Evolutionary conservation across 2,888 invertebrate genomes (phyloP), one percentile per base, ranked within the genome.

Genomic region (Cerceris ruficornis): DNA sequence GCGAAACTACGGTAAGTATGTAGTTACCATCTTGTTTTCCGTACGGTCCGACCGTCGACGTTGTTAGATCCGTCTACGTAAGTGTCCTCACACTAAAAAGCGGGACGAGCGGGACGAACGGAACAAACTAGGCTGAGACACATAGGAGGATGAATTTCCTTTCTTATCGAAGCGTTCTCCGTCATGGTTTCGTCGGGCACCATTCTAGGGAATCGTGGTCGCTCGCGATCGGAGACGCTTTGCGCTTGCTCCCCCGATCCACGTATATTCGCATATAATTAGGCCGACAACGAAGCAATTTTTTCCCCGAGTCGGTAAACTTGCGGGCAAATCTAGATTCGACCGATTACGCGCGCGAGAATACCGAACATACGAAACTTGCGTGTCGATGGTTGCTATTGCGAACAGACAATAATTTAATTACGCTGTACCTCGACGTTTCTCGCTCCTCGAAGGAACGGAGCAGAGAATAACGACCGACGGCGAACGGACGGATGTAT

Each of bases 321-420:
- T 28, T 4, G 28, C 2, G 4, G 28, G 1, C 28, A 4, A 4
- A 28, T 1, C 28, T 28, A 28, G 28, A 28, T 28, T 28, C 28
- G 28, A 28, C 28, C 4, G 4, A 4, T 28, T 28, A 28, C 28
- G 28, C 28, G 4, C 28, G 28, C 28, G 28, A 28, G 28, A 28
- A 28, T 28, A 28, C 28, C 28, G 28, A 60, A 60, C 7, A 46
- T 69, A 78, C 70, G 66, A 49, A 80, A 50, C 67, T 80, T 85
- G 58, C 85, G 84, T 84, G 84, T 87, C 84, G 89, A 89, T 87
- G 88, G 90, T 91, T 92, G 92, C 92, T 91, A 91, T 92, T 90
- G 92, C 91, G 91, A 92, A 91, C 90, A 90, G 92, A 92, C 91
- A 91, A 91, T 91, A 91, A 92, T 28, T 28, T 28, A 28, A 1